Evolutionary conservation across 2,888 invertebrate genomes (phyloP), one percentile per base, ranked within the genome.

Genomic region (Hydraecia micacea): DNA sequence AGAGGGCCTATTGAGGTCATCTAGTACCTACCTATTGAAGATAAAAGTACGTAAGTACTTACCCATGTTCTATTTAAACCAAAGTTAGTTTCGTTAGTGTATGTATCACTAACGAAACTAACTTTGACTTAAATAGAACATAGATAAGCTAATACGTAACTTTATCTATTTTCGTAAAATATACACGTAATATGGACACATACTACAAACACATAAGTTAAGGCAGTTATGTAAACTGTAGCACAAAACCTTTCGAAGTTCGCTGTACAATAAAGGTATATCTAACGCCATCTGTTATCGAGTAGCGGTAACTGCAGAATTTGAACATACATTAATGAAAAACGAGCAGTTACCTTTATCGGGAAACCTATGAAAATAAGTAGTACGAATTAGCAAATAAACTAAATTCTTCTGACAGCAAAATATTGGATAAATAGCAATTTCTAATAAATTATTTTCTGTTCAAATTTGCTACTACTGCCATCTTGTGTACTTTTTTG

Each of bases 241-340:
- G 36, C 36, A 32, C 28, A 49, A 86, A 86, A 76, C 75, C 86
- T 84, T 73, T 63, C n/a, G 0, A 55, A 63, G 62, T 76, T 69
- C 21, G 25, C 1, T 28, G 9, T 9, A 6, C 9, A 46, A 5
- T 4, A 52, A 32, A 39, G 21, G 18, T 32, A 76, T 76, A 18
- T 4, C 0, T 86, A 84, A 69, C 79, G 91, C 86, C 91, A 91
- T 90, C 93, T 93, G 80, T 86, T 77, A 79, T 67, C 75, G 81
- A 91, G 83, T 91, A 90, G 90, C 66, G 0, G 1, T 0, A 62
- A 68, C 39, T 68, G 21, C 32, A 55, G 67, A 72, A 72, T 15
- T 21, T 8, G 13, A 42, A 18, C 6, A 15, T 0, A 25, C 21
- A 8, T 6, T 13, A 52, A 9, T n/a, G 18, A 36, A 15, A 5